These are phyloP conservation scores for Aphidius gifuensis DNA, from an alignment of 1,140 invertebrate species.

Conservation along the genomic window DNA sequence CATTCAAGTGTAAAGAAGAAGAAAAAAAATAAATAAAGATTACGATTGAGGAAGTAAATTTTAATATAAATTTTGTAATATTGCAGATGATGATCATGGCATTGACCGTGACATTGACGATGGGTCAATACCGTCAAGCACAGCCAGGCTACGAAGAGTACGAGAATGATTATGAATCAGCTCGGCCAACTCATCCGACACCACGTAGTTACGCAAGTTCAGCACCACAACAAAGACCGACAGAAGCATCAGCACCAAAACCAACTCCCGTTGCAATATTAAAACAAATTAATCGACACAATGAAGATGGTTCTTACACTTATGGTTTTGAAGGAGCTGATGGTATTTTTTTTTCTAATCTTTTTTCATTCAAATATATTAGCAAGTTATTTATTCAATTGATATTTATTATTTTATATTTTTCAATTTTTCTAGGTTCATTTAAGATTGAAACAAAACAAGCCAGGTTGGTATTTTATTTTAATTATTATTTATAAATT, in stretches of 20 bases:
- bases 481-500: neutral
- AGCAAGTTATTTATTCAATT: too few relatives aligned
- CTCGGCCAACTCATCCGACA: slow-evolving; percentile 57
- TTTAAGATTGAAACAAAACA: slow-evolving; percentile 85
- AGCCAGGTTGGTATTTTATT: slow-evolving; percentile 71
- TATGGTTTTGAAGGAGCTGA: slow-evolving; percentile 83
- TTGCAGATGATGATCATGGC: slow-evolving; percentile 41
- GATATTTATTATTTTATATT: too few relatives aligned
- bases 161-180: slow-evolving; percentile 45
- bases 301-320: slow-evolving; percentile 83
- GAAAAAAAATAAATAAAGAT: too few relatives aligned
- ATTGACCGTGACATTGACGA: slow-evolving; percentile 41
- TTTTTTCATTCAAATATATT: too few relatives aligned
- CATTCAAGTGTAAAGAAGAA: too few relatives aligned
- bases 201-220: slow-evolving; percentile 47
- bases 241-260: slow-evolving; percentile 51
- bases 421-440: slow-evolving; percentile 49
- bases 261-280: slow-evolving; percentile 75
- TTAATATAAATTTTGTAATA: too few relatives aligned
- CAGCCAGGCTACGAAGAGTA: slow-evolving; percentile 62
- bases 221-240: slow-evolving; percentile 42
- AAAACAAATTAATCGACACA: slow-evolving; percentile 83
- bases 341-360: slow-evolving; percentile 34
- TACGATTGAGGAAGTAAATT: too few relatives aligned
- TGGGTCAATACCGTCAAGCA: slow-evolving; percentile 46